Base-by-base conservation (phyloP, 1,140 invertebrate species). In the Conus ventricosus region DNA sequence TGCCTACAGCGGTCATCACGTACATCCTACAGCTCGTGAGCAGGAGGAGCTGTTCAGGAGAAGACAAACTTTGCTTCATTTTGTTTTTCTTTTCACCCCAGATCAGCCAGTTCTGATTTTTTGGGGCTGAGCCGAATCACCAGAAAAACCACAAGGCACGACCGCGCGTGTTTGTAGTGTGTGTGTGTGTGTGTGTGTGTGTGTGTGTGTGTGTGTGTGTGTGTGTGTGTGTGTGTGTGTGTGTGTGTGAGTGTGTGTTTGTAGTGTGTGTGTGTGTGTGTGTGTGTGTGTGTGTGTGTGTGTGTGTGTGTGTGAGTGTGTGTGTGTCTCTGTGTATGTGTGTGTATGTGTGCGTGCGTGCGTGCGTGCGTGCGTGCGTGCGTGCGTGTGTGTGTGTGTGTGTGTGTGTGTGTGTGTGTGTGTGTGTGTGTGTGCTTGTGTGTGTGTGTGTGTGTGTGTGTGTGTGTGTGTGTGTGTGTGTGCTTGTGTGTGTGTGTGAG, bases 251-350 rank as follows among this genome's bases (percentile, higher is more conserved):
- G 17, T 15, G 76, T 78, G 76, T 15, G 11, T 78, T 2, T 78
- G 76, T 78, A n/a, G 76, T 78, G 76, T 78, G 76, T 78, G 76
- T 25, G n/a, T 78, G 76, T 78, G 76, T 25, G n/a, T 78, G 76
- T 78, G 76, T 78, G 76, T 25, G n/a, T 78, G 76, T 78, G 76
- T 78, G 76, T 78, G 76, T 78, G 23, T 78, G 76, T 4, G 76
- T 25, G 76, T 78, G 76, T 25, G n/a, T 78, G 27, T 25, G 23
- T 78, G 76, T 78, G 76, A 4, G 76, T 78, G 76, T 78, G 76
- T 78, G 76, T 78, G 76, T 78, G 23, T 78, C 5, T 2, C n/a
- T 78, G 76, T 78, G 76, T 78, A 5, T 78, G 76, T 78, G 23
- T 78, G 76, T 78, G 76, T 78, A 5, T 78, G 76, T 78, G 76